Evolutionary conservation across 2,113 vertebrate genomes (phyloP).

Genomic region (Entelurus aequoreus): DNA sequence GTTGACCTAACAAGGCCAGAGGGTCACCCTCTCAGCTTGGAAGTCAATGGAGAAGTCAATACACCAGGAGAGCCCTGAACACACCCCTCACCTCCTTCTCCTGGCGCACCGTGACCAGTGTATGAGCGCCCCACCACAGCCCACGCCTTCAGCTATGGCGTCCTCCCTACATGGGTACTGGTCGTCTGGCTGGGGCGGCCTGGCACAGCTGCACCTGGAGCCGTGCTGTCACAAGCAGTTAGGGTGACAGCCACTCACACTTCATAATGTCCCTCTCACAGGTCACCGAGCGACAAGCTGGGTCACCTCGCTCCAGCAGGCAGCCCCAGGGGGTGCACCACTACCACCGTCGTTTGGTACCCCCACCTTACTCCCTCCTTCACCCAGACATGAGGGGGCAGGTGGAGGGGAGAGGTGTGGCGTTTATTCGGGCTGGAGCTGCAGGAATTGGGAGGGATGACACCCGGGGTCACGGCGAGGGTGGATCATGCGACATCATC

Average conservation of each 20-base stretch:
- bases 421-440: conserved; percentile 17
- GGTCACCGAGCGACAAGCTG: conserved; percentile 97
- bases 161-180: conserved; percentile 40
- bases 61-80: conserved; percentile 27
- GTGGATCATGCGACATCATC: conserved; percentile 22
- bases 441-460: conserved; percentile 20
- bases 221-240: conserved; percentile 93
- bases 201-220: conserved; percentile 95
- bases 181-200: conserved; percentile 75
- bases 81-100: conserved; percentile 20
- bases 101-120: conserved; percentile 7
- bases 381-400: conserved; percentile 34
- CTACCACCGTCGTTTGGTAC: conserved; percentile 22
- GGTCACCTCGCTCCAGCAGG: conserved; percentile 86
- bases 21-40: conserved; percentile 8
- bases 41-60: conserved; percentile 25
- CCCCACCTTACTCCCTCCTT: conserved; percentile 14
- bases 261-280: conserved; percentile 99
- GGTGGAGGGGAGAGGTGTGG: conserved; percentile 51
- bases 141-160: conserved; percentile 21
- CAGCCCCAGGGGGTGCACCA: conserved; percentile 69
- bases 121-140: conserved; percentile 24
- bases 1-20: conserved; percentile 10
- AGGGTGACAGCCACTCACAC: conserved; percentile 96
- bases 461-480: conserved; percentile 20